Evolutionary conservation across 2,797 vertebrate species (phyloP).

Genomic region (Lagorchestes hirsutus): DNA sequence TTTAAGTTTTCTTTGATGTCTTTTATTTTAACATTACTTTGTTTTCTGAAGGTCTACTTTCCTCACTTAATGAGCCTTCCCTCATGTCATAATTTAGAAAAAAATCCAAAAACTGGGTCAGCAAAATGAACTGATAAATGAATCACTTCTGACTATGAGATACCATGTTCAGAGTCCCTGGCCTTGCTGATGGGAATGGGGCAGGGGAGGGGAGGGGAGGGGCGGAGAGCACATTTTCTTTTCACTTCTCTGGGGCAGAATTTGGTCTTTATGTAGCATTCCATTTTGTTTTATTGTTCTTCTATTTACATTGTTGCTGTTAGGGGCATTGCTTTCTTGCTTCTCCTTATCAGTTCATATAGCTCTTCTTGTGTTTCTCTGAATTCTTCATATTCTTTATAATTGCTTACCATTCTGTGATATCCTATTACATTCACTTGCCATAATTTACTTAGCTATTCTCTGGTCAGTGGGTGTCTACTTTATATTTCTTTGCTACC

Average conservation of each 20-base stretch:
- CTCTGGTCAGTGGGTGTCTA: not conserved
- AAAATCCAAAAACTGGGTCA: not conserved
- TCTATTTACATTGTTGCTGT: not conserved
- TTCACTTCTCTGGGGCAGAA: not conserved
- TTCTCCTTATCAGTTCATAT: not conserved
- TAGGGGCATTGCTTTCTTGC: not conserved
- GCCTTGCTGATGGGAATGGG: not conserved
- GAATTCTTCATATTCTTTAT: not conserved
- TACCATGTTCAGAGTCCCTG: not conserved
- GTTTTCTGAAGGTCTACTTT: not conserved
- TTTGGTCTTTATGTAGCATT: not conserved
- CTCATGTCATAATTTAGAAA: not conserved
- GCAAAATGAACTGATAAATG: not conserved
- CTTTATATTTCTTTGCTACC: not conserved
- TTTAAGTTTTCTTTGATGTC: conserved; percentile 9
- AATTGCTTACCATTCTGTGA: not conserved
- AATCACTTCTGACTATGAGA: not conserved
- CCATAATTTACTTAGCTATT: not conserved
- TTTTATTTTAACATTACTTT: not conserved
- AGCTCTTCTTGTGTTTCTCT: not conserved
- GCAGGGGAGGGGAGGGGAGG: not conserved
- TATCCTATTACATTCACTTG: not conserved
- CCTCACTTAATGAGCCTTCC: not conserved
- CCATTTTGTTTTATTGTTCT: not conserved
- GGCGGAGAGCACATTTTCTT: not conserved